A percentile compares a stretch with the other conserved stretches of the same genome.
Evolutionary conservation across 2,113 vertebrate genomes (phyloP).

Genomic region (Microtus montanus): DNA sequence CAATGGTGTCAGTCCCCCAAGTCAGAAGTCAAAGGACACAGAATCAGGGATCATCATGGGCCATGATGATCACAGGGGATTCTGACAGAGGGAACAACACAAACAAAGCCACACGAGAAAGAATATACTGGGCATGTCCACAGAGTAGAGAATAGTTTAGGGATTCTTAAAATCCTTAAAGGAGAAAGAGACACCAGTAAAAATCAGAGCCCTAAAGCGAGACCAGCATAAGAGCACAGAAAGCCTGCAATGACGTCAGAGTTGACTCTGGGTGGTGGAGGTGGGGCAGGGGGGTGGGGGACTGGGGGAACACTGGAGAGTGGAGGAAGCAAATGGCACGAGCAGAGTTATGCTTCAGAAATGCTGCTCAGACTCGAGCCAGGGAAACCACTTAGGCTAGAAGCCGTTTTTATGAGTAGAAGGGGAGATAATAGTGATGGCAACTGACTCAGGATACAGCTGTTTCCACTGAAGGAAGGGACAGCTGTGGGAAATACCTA

Average conservation of each 20-base stretch:
- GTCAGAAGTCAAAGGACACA: not conserved
- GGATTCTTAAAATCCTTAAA: not conserved
- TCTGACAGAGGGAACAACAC: not conserved
- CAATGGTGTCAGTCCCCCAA: not conserved
- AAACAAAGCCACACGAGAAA: not conserved
- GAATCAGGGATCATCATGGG: not conserved
- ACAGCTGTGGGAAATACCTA: not conserved
- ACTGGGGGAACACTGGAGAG: not conserved
- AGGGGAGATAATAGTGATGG: not conserved
- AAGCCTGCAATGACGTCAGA: not conserved
- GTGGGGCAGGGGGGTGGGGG: too few relatives aligned
- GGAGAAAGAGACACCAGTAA: not conserved
- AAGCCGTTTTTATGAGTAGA: not conserved
- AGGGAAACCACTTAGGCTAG: not conserved
- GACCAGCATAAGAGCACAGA: not conserved
- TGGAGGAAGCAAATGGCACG: not conserved
- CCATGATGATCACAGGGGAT: not conserved
- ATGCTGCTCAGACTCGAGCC: not conserved
- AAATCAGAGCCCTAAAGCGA: not conserved
- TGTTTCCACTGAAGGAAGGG: not conserved
- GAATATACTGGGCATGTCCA: not conserved
- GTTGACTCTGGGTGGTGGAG: not conserved
- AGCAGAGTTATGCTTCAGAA: slow-evolving; percentile 5
- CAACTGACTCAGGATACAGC: not conserved
- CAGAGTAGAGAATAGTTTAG: not conserved